Conservation (phyloP, 2,888 invertebrate genomes). For the Tenthredo livida region DNA sequence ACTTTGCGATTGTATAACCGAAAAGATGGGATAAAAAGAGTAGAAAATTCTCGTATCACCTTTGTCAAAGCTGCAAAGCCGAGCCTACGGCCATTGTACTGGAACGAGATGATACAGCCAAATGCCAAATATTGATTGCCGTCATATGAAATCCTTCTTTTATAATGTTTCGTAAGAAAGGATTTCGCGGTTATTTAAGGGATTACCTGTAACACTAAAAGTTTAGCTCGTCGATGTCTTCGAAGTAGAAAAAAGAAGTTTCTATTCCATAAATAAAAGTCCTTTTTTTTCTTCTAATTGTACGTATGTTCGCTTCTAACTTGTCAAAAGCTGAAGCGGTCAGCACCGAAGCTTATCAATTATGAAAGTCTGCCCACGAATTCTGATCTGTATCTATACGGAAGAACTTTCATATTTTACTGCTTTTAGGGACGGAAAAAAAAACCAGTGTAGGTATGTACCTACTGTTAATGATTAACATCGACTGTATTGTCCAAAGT, state of each 20-base stretch:
- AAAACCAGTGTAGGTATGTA: not conserved
- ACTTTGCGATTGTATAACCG: not conserved
- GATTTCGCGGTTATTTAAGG: not conserved
- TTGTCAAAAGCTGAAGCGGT: not conserved
- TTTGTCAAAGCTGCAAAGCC: not conserved
- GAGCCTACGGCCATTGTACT: conserved; percentile 14
- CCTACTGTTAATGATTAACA: not conserved
- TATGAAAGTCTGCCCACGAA: not conserved
- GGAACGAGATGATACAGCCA: conserved; percentile 33
- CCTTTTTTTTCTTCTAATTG: not conserved
- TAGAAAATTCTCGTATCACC: not conserved
- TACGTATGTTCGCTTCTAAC: not conserved
- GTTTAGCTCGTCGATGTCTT: not conserved
- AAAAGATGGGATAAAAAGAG: not conserved
- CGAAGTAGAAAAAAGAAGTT: not conserved
- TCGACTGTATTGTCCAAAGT: not conserved
- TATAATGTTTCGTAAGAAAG: not conserved
- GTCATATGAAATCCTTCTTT: not conserved
- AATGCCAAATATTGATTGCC: conserved; percentile 26
- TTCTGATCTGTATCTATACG: not conserved
- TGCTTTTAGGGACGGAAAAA: not conserved
- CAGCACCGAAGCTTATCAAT: not conserved
- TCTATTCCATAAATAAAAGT: not conserved
- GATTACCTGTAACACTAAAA: not conserved
- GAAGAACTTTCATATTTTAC: not conserved